These are phyloP conservation scores for Hycleus phaleratus DNA, from an alignment of 1,140 invertebrate genomes.

Conservation along the genomic window DNA sequence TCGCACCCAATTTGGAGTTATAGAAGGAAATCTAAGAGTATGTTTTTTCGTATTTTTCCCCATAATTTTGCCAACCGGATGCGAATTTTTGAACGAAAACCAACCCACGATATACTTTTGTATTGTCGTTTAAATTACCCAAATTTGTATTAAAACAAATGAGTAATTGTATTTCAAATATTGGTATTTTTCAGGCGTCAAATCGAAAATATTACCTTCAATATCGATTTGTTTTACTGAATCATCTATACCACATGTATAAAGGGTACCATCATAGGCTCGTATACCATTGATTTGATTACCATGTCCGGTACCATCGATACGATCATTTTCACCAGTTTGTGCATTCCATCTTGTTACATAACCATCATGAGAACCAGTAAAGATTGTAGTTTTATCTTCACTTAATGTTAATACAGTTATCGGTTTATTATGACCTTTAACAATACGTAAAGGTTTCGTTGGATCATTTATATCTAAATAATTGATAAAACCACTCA, in stretches of 20 bases:
- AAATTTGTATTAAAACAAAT: too few species aligned
- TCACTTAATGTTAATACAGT: conserved; percentile 78
- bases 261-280: conserved; percentile 58
- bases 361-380: conserved; percentile 87
- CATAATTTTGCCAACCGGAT: too few species aligned
- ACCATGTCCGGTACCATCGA: conserved; percentile 79
- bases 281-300: conserved; percentile 92
- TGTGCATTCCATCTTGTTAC: conserved; percentile 82
- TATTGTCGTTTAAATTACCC: too few species aligned
- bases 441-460: conserved; percentile 78
- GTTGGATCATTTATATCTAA: conserved; percentile 80
- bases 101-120: too few species aligned
- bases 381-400: conserved; percentile 74
- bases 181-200: too few species aligned
- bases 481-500: conserved; percentile 94
- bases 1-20: too few species aligned
- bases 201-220: conserved; percentile 41
- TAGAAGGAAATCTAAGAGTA: too few species aligned
- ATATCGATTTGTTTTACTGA: conserved; percentile 65
- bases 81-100: too few species aligned
- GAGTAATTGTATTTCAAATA: too few species aligned
- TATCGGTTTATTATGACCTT: conserved; percentile 98
- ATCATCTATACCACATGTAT: conserved; percentile 89
- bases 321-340: conserved; percentile 52
- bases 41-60: too few species aligned